A percentile compares a stretch with the other conserved stretches of the same genome.
Conservation (phyloP, 2,113 vertebrate species). For the Trichechus manatus region DNA sequence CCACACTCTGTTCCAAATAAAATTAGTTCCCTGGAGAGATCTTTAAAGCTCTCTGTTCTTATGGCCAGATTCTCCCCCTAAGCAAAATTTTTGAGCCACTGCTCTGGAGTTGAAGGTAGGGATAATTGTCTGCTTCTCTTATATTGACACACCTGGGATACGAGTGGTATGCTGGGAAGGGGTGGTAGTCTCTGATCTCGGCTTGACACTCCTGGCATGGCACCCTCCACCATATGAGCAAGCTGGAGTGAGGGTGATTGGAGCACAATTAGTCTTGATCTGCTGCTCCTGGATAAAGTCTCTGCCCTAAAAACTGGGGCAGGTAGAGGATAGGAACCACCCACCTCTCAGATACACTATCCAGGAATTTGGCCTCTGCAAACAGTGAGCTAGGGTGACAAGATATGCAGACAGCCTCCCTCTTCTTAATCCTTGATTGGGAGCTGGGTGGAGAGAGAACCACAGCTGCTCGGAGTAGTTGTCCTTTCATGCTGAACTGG, state of each 20-base stretch:
- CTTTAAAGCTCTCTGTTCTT: not conserved
- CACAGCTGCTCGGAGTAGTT: too few relatives aligned
- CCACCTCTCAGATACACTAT: not conserved
- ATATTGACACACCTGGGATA: not conserved
- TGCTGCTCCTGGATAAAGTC: not conserved
- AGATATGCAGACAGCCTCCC: not conserved
- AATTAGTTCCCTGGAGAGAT: not conserved
- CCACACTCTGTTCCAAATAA: not conserved
- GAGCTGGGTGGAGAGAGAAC: not conserved
- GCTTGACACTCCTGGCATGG: rapidly evolving
- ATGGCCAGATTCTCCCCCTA: not conserved
- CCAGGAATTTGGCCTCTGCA: not conserved
- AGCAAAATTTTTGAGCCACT: not conserved
- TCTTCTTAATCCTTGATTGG: not conserved
- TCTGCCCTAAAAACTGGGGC: not conserved
- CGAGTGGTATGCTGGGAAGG: not conserved
- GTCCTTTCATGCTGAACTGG: not conserved
- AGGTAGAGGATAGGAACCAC: not conserved
- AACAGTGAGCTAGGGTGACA: not conserved
- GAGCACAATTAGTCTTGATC: not conserved
- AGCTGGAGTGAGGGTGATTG: not conserved
- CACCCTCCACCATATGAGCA: not conserved
- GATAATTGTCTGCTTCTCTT: not conserved
- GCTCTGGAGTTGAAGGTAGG: not conserved
- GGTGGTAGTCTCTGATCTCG: not conserved